Evolutionary conservation across 2,113 vertebrate species (phyloP).

Genomic region (Anarrhichthys ocellatus): DNA sequence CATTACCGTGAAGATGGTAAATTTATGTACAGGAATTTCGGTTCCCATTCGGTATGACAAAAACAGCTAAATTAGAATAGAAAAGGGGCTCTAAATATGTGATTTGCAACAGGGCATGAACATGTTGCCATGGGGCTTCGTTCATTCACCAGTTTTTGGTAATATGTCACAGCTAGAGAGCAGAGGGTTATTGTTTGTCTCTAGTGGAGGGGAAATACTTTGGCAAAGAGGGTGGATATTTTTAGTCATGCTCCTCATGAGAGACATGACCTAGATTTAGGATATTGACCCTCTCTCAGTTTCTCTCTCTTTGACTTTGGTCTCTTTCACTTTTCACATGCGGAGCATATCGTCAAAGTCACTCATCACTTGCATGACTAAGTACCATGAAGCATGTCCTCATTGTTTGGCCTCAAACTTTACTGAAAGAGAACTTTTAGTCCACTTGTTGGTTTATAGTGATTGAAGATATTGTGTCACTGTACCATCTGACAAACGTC

Average conservation of each 20-base stretch:
- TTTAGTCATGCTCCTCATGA: conserved; percentile 69
- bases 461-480: background rate
- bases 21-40: background rate
- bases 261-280: conserved; percentile 71
- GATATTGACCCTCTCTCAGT: conserved; percentile 59
- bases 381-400: conserved; percentile 55
- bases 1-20: background rate
- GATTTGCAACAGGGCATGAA: conserved; percentile 8
- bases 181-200: conserved; percentile 64
- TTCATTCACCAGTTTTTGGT: conserved; percentile 13
- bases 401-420: conserved; percentile 18
- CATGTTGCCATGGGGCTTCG: background rate
- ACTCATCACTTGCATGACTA: conserved; percentile 68
- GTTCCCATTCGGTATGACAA: background rate
- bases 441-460: background rate
- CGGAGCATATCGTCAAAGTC: conserved; percentile 36
- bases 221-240: conserved; percentile 68
- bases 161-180: conserved; percentile 13
- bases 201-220: conserved; percentile 64
- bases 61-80: background rate
- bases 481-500: background rate
- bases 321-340: conserved; percentile 45
- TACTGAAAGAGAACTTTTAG: conserved; percentile 9
- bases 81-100: background rate
- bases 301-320: conserved; percentile 49